Evolutionary conservation across 2,888 invertebrate genomes (phyloP).

Genomic region (Pachliopta kotzebuea): DNA sequence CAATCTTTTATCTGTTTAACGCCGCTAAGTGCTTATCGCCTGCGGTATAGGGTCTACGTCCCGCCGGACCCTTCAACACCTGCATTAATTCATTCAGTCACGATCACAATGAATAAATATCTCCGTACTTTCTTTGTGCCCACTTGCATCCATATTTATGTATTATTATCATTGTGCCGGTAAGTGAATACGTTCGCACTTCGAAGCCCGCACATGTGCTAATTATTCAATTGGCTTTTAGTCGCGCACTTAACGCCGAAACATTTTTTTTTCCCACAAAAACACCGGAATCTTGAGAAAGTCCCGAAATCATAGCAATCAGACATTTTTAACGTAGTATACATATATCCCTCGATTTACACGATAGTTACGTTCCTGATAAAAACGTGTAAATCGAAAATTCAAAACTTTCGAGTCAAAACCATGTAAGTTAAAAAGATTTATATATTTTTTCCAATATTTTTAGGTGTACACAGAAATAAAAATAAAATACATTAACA

Average conservation of each 20-base stretch:
- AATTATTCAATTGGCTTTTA: constrained; percentile 16
- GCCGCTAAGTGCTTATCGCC: constrained; percentile 33
- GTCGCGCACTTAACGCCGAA: neutral
- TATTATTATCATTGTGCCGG: constrained; percentile 15
- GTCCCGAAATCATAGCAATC: too few relatives aligned
- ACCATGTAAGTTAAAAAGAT: too few relatives aligned
- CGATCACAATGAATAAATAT: constrained; percentile 21
- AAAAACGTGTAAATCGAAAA: too few relatives aligned
- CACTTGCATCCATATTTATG: constrained; percentile 23
- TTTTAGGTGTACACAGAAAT: too few relatives aligned
- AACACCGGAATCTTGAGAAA: too few relatives aligned
- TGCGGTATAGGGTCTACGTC: constrained; percentile 19
- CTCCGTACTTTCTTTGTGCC: constrained; percentile 24
- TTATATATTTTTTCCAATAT: too few relatives aligned
- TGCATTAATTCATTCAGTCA: constrained; percentile 16
- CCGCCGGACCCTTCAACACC: constrained; percentile 3
- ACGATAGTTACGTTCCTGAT: too few relatives aligned
- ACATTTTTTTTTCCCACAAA: too few relatives aligned
- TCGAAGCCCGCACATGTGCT: constrained; percentile 7
- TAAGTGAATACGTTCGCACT: constrained; percentile 19
- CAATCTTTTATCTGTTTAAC: constrained; percentile 36
- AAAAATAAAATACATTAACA: too few relatives aligned
- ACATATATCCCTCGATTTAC: too few relatives aligned
- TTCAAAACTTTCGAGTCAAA: too few relatives aligned
- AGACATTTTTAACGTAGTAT: too few relatives aligned